phyloP scores from a whole-genome alignment of 2,888 invertebrate species.

The Brachyptera risi region DNA sequence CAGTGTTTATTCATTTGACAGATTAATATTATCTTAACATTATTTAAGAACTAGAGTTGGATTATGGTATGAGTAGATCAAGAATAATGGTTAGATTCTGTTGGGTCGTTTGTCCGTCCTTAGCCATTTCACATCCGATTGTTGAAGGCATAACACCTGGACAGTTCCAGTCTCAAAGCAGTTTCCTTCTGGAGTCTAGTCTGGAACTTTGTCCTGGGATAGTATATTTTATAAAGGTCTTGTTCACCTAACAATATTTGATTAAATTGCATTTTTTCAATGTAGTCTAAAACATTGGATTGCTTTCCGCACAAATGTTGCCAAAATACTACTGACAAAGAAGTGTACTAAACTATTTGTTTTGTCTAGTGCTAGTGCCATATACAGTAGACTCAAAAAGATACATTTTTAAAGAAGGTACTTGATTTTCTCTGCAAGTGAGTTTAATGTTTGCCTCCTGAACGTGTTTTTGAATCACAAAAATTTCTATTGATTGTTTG shows the following conservation, averaged over 20 bases:
- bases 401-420: neutral
- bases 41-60: too few species aligned
- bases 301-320: slow-evolving; percentile 16
- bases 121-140: slow-evolving; percentile 4
- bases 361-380: slow-evolving; percentile 18
- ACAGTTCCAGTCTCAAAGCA: neutral
- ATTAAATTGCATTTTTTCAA: slow-evolving; percentile 2
- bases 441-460: neutral
- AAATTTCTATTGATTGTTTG: too few species aligned
- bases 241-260: slow-evolving; percentile 1
- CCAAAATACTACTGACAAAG: slow-evolving; percentile 2
- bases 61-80: neutral
- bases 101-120: slow-evolving; percentile 16
- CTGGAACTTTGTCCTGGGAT: neutral
- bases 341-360: slow-evolving; percentile 1
- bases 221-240: slow-evolving; percentile 9
- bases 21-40: neutral
- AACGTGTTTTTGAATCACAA: slow-evolving; percentile 10
- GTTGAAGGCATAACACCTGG: slow-evolving; percentile 10
- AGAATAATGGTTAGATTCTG: neutral
- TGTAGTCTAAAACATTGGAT: slow-evolving; percentile 1
- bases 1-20: neutral
- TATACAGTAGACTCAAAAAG: slow-evolving; percentile 11
- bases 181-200: neutral
- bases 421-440: slow-evolving; percentile 8